A percentile compares a stretch with the other conserved stretches of the same genome.
phyloP scores from a whole-genome alignment of 2,797 vertebrate species.

The Merluccius polli region DNA sequence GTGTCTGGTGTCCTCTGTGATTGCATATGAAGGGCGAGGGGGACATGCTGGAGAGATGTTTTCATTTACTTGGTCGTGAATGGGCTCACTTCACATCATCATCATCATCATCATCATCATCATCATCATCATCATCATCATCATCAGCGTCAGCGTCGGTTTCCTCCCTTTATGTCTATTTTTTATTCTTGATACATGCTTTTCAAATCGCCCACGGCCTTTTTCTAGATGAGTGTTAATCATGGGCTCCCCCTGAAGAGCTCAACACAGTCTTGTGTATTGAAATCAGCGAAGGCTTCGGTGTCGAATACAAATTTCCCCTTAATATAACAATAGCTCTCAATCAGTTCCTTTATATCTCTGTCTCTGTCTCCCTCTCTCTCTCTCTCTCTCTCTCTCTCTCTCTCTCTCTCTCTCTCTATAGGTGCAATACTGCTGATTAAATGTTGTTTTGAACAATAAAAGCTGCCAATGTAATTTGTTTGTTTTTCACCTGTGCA shows the following conservation, averaged over 20 bases:
- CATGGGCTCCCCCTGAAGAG: neutral
- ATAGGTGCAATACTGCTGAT: neutral
- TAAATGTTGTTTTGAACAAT: neutral
- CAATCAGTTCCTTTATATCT: neutral
- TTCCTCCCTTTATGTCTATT: neutral
- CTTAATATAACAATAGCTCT: neutral
- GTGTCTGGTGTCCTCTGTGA: constrained; percentile 2
- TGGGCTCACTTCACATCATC: constrained; percentile 8
- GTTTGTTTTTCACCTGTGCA: neutral
- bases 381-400: neutral
- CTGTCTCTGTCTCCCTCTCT: neutral
- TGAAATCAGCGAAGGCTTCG: too few species aligned
- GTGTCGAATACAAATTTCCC: too few species aligned
- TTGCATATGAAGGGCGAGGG: neutral
- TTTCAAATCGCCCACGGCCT: neutral
- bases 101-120: constrained; percentile 5
- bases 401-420: neutral
- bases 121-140: constrained; percentile 7
- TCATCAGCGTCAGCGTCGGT: constrained; percentile 9
- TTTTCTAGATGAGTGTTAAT: neutral
- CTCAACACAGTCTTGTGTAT: neutral
- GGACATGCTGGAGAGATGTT: constrained; percentile 18
- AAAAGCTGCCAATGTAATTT: neutral
- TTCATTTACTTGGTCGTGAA: constrained; percentile 16
- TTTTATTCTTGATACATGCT: neutral